Percentiles rank a stretch among this genome's conserved stretches.
Conservation (phyloP, 1,140 invertebrate species). For the Drosophila serrata region DNA sequence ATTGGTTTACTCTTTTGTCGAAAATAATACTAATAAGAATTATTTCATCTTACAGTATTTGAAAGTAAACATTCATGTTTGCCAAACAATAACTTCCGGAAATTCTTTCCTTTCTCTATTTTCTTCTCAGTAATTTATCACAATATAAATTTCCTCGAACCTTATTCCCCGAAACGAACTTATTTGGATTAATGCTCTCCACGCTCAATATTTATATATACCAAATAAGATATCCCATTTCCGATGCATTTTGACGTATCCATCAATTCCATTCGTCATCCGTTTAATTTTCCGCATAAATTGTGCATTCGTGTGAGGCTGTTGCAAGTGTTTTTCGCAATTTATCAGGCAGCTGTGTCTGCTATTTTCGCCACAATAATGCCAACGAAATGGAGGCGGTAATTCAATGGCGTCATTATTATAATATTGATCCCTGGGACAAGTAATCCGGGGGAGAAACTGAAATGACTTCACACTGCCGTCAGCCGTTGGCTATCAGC, state of each 20-base stretch:
- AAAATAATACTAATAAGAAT: too few species aligned
- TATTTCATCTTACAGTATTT: too few species aligned
- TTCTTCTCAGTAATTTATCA: neutral
- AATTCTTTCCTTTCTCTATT: neutral
- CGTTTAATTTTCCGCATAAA: constrained; percentile 16
- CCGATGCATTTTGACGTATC: constrained; percentile 16
- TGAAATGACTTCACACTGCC: constrained; percentile 46
- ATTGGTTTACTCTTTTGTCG: too few species aligned
- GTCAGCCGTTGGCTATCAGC: neutral
- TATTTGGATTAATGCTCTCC: constrained; percentile 3
- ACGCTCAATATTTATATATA: neutral
- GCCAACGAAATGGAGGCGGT: constrained; percentile 32
- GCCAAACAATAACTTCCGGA: neutral
- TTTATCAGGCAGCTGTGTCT: constrained; percentile 45
- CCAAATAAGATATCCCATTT: constrained; percentile 4
- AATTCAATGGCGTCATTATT: constrained; percentile 44
- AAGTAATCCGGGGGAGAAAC: constrained; percentile 5
- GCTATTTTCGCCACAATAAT: constrained; percentile 38
- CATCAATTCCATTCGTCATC: constrained; percentile 28
- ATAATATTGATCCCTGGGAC: constrained; percentile 15
- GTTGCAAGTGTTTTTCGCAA: constrained; percentile 32
- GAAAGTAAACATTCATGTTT: neutral
- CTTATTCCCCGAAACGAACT: neutral
- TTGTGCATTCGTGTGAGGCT: constrained; percentile 25
- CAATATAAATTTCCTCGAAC: neutral